phyloP scores from a whole-genome alignment of 2,113 vertebrate genomes.

The Seriola quinqueradiata region DNA sequence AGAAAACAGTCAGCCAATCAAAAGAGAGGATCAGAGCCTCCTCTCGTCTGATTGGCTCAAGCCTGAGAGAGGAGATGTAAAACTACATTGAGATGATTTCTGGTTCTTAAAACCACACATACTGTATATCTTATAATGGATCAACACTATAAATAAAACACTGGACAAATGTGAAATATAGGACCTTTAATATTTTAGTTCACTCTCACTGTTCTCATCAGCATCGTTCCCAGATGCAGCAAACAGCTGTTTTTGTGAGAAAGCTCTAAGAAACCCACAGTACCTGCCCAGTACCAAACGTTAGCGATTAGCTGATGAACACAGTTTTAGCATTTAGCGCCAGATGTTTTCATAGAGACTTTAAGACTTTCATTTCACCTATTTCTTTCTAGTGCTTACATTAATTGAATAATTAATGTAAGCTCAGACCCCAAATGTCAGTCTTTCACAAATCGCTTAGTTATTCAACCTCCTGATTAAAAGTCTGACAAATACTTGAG shows the following conservation, averaged over 20 bases:
- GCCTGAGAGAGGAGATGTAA: too few species aligned
- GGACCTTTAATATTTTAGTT: not conserved
- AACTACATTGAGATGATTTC: too few species aligned
- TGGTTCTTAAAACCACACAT: too few species aligned
- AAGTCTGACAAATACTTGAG: slow-evolving; percentile 22
- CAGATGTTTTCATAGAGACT: not conserved
- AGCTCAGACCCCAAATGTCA: not conserved
- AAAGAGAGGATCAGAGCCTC: too few species aligned
- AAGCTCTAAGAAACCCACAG: not conserved
- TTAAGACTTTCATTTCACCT: not conserved
- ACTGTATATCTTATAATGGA: too few species aligned
- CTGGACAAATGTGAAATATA: too few species aligned
- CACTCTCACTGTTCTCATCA: not conserved
- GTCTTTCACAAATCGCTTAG: slow-evolving; percentile 34
- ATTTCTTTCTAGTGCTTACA: not conserved
- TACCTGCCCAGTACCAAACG: not conserved
- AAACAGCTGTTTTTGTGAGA: not conserved
- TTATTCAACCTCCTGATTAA: slow-evolving; percentile 32
- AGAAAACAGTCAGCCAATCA: too few species aligned
- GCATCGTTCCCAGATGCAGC: not conserved
- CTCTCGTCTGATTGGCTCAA: too few species aligned
- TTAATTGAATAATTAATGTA: not conserved
- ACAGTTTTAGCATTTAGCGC: not conserved
- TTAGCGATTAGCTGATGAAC: not conserved
- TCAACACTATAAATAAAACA: too few species aligned